Conservation (phyloP, 2,113 vertebrate species). For the Urocitellus parryii region DNA sequence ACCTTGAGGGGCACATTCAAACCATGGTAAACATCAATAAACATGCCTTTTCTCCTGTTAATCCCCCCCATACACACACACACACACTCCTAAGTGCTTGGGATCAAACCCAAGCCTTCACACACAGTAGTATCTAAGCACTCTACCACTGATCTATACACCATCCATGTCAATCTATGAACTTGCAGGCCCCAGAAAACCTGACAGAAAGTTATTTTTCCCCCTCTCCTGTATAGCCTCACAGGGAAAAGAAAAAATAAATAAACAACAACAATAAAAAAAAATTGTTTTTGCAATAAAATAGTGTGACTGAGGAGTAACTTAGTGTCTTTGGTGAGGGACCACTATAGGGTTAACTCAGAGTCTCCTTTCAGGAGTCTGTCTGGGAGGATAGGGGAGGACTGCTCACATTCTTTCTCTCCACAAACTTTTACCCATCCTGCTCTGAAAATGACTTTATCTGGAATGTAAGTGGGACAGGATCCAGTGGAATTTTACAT, state of each 20-base stretch:
- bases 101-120: neutral
- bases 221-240: neutral
- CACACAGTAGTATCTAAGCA: neutral
- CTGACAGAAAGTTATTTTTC: neutral
- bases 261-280: neutral
- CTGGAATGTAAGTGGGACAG: conserved; percentile 2
- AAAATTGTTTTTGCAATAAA: neutral
- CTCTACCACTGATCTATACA: neutral
- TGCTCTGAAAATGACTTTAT: conserved; percentile 54
- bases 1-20: neutral
- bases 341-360: neutral
- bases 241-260: neutral
- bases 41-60: neutral
- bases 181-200: neutral
- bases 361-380: neutral
- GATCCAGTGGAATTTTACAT: neutral
- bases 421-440: neutral
- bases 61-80: too few species aligned
- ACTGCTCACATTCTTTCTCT: neutral
- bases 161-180: neutral
- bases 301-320: neutral
- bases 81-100: too few species aligned
- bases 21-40: neutral
- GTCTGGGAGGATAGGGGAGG: neutral
- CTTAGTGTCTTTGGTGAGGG: neutral